These are phyloP conservation scores for Phaenicophaeus curvirostris DNA, from an alignment of 2,797 vertebrate species.

Conservation along the genomic window DNA sequence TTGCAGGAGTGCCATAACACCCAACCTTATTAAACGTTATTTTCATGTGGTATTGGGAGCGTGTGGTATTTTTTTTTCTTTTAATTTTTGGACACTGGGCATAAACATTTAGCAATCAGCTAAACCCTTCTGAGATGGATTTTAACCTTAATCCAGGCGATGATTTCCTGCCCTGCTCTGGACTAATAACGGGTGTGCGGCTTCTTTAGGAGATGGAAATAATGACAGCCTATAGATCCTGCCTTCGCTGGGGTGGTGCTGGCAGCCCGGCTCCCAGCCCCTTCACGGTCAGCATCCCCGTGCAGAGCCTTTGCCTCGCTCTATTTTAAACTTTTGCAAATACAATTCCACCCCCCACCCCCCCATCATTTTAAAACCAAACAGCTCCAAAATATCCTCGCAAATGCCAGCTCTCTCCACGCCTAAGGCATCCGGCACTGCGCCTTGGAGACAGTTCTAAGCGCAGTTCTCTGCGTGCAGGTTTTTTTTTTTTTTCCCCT, in stretches of 20 bases:
- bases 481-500: not conserved
- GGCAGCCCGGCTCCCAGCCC: not conserved
- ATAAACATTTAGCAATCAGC: slow-evolving; percentile 13
- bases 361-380: not conserved
- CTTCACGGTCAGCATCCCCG: not conserved
- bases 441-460: not conserved
- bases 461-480: not conserved
- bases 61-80: not conserved
- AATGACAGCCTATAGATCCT: slow-evolving; percentile 45
- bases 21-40: slow-evolving; percentile 39
- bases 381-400: not conserved
- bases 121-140: slow-evolving; percentile 67
- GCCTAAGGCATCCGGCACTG: accelerated
- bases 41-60: not conserved
- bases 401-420: not conserved
- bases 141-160: slow-evolving; percentile 69
- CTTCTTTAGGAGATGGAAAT: slow-evolving; percentile 65
- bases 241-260: slow-evolving; percentile 41
- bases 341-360: accelerated
- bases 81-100: slow-evolving; percentile 12
- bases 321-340: not conserved
- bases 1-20: slow-evolving; percentile 17
- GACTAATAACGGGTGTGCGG: slow-evolving; percentile 48
- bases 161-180: slow-evolving; percentile 63
- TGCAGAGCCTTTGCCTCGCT: not conserved